Conservation (phyloP, 2,113 vertebrate genomes). For the Archilochus colubris region DNA sequence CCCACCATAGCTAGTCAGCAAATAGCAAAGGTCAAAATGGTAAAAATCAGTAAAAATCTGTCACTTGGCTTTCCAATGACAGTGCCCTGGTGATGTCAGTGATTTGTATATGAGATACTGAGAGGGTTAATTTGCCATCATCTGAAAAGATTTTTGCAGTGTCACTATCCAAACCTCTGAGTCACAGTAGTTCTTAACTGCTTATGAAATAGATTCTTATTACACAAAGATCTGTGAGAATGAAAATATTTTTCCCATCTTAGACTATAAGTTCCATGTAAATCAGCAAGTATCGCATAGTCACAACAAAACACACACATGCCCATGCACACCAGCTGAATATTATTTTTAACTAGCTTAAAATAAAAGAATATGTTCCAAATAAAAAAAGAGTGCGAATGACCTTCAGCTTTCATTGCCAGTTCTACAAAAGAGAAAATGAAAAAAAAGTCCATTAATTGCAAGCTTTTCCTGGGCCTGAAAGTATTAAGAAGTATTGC, state of each 20-base stretch:
- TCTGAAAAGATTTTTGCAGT: background rate
- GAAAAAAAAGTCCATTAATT: background rate
- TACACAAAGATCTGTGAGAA: background rate
- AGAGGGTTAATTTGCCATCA: background rate
- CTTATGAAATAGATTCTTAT: background rate
- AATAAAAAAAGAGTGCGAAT: background rate
- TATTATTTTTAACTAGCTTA: background rate
- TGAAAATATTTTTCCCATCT: background rate
- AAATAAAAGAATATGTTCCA: background rate
- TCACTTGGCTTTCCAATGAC: background rate
- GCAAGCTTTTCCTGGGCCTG: background rate
- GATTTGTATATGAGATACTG: background rate
- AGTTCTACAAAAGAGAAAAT: background rate
- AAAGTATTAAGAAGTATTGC: background rate
- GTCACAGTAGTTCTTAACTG: background rate
- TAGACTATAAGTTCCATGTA: background rate
- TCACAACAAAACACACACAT: background rate
- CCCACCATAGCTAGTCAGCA: background rate
- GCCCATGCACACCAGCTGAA: background rate
- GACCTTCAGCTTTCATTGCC: background rate
- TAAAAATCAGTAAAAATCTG: background rate
- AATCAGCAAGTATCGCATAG: background rate
- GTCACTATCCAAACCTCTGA: background rate
- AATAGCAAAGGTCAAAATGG: background rate
- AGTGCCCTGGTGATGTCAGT: background rate